Conservation (phyloP, 37 sponge, comb jelly and placozoan genomes). For the Tethya wilhelma region DNA sequence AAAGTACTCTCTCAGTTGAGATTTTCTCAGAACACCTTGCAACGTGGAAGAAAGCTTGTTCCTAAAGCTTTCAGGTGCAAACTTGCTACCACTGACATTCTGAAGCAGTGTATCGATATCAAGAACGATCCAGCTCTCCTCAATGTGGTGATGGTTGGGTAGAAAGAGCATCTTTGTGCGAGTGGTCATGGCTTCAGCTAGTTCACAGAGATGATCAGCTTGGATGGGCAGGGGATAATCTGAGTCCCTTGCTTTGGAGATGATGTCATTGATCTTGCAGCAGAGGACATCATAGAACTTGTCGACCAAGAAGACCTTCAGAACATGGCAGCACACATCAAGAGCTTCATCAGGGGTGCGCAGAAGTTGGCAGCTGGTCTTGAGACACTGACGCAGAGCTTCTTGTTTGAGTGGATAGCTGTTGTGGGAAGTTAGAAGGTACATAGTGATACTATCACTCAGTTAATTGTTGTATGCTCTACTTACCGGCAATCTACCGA, state of each 20-base stretch:
- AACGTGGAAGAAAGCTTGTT: not conserved
- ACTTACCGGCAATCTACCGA: slow-evolving; percentile 43
- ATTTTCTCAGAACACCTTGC: slow-evolving; percentile 25
- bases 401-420: slow-evolving; percentile 18
- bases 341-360: slow-evolving; percentile 3
- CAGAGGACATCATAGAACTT: slow-evolving; percentile 10
- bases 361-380: slow-evolving; percentile 13
- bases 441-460: no score
- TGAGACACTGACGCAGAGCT: slow-evolving; percentile 11
- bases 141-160: not conserved
- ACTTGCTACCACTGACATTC: slow-evolving; percentile 32
- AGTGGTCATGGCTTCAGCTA: slow-evolving; percentile 29
- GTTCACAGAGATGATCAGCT: slow-evolving; percentile 24
- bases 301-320: slow-evolving; percentile 26
- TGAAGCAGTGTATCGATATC: slow-evolving; percentile 35
- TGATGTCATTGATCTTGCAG: slow-evolving; percentile 25
- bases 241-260: not conserved
- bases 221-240: slow-evolving; percentile 34
- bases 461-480: not conserved
- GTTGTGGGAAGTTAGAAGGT: not conserved
- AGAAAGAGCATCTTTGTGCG: slow-evolving; percentile 45
- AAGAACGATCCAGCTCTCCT: slow-evolving; percentile 48
- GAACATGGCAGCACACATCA: slow-evolving; percentile 42
- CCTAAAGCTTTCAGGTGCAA: slow-evolving; percentile 31
- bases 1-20: slow-evolving; percentile 12